These are phyloP conservation scores for Carollia perspicillata DNA, from an alignment of 2,113 vertebrate genomes.

Conservation along the genomic window DNA sequence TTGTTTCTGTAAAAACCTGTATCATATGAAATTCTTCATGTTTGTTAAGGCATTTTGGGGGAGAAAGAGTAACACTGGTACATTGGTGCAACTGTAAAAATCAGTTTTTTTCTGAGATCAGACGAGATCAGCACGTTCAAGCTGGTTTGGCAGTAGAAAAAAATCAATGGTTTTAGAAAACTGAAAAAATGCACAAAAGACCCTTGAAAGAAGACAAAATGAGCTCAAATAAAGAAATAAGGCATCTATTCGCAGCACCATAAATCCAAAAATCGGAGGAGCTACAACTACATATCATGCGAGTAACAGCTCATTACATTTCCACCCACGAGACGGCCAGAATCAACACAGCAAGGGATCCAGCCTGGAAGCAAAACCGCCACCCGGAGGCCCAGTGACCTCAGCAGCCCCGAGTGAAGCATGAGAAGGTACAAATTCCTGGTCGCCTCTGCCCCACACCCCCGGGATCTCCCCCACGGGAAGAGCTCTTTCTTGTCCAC, in stretches of 20 bases:
- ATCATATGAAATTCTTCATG: neutral
- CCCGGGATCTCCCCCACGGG: accelerated
- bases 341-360: neutral
- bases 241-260: neutral
- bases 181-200: neutral
- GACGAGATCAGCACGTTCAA: too few relatives aligned
- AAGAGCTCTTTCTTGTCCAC: neutral
- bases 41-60: neutral
- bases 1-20: neutral
- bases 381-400: accelerated
- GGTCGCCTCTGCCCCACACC: neutral
- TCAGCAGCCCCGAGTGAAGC: neutral
- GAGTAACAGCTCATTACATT: neutral
- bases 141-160: neutral
- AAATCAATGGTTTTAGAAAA: neutral
- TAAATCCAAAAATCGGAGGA: neutral
- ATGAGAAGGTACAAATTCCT: neutral
- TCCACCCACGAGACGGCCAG: neutral
- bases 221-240: neutral
- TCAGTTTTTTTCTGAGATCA: too few relatives aligned
- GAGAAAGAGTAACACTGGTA: neutral
- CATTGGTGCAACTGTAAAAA: neutral
- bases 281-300: neutral
- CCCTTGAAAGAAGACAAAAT: neutral
- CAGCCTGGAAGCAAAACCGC: neutral